phyloP scores from a whole-genome alignment of 2,113 vertebrate species.

The Periophthalmodon schlosseri region DNA sequence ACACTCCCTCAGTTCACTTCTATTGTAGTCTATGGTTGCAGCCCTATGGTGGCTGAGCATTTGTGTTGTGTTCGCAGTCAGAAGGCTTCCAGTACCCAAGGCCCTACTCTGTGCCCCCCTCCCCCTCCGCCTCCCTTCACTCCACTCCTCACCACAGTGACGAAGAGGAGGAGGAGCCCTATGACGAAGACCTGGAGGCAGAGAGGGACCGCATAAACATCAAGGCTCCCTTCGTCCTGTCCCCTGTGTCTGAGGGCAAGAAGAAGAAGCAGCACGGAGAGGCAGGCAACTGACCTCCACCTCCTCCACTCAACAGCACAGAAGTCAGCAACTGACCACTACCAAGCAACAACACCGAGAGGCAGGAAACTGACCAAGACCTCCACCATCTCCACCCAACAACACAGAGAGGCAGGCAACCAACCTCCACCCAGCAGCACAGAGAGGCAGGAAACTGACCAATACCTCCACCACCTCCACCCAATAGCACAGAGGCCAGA shows the following conservation, averaged over 20 bases:
- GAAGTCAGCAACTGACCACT: not conserved
- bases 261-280: conserved; percentile 83
- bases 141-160: conserved; percentile 92
- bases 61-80: conserved; percentile 69
- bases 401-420: conserved; percentile 76
- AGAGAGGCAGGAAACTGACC: conserved; percentile 72
- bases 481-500: not conserved
- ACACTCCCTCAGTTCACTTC: no score
- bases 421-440: conserved; percentile 57
- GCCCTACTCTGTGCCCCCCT: conserved; percentile 91
- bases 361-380: not conserved
- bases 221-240: conserved; percentile 83
- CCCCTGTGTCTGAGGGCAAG: conserved; percentile 72
- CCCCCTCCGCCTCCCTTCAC: conserved; percentile 86
- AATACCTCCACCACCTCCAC: not conserved
- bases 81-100: conserved; percentile 91
- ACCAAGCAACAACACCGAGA: not conserved
- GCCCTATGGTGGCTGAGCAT: not conserved
- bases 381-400: conserved; percentile 30
- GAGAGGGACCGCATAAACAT: conserved; percentile 91
- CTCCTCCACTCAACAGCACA: not conserved
- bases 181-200: conserved; percentile 91
- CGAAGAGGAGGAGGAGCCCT: conserved; percentile 82
- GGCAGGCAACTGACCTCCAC: conserved; percentile 72
- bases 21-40: no score